Evolutionary conservation across 2,797 vertebrate genomes (phyloP).

Genomic region (Poecile montanus): DNA sequence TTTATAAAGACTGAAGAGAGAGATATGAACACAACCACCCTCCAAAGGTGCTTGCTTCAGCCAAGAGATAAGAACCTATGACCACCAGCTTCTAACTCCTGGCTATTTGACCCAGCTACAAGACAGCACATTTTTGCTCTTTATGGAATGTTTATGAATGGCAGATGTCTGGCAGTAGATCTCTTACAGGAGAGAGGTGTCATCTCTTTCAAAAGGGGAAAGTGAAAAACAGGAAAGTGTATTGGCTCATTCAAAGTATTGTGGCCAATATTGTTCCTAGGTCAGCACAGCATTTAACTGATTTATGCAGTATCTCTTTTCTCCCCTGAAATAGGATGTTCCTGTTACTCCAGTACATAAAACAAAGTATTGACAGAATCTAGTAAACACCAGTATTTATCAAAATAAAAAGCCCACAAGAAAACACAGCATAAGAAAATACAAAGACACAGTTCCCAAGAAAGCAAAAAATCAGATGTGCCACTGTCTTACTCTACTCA

Average conservation of each 20-base stretch:
- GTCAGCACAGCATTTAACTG: background rate
- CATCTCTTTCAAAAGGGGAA: background rate
- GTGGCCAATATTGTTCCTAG: background rate
- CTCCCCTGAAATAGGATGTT: background rate
- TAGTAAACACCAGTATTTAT: background rate
- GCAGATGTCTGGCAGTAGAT: background rate
- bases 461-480: background rate
- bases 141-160: background rate
- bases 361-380: background rate
- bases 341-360: background rate
- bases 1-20: background rate
- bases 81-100: background rate
- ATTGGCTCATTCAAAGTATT: background rate
- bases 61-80: background rate
- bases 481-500: background rate
- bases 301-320: background rate
- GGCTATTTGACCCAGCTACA: background rate
- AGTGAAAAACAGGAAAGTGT: background rate
- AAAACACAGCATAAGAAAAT: background rate
- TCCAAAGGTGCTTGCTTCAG: background rate
- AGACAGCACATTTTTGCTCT: background rate
- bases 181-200: background rate
- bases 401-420: background rate
- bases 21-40: background rate
- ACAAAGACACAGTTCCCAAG: background rate